phyloP scores from a whole-genome alignment of 2,797 vertebrate genomes.

The Craterocephalus amniculus region DNA sequence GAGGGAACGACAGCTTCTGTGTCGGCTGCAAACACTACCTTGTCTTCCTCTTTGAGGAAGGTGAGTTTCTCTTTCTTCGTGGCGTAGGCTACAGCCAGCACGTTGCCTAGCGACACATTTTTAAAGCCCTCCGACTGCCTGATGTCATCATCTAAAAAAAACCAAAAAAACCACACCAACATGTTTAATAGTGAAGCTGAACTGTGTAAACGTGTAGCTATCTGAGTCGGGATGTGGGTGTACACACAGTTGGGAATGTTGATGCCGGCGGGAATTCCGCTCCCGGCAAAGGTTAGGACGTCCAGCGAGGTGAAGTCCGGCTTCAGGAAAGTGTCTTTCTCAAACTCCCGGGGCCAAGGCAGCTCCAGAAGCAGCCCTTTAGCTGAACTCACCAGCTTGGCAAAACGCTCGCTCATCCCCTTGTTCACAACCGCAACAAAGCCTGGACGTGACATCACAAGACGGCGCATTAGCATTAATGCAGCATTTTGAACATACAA shows the following conservation, averaged over 20 bases:
- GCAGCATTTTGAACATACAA: too few relatives aligned
- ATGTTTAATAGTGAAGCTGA: not conserved
- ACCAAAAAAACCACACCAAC: slow-evolving; percentile 15
- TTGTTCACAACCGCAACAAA: slow-evolving; percentile 95
- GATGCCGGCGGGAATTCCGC: slow-evolving; percentile 93
- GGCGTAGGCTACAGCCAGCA: slow-evolving; percentile 89
- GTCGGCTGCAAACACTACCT: slow-evolving; percentile 73
- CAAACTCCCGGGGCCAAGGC: slow-evolving; percentile 90
- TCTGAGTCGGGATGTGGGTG: not conserved
- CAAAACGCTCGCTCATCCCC: slow-evolving; percentile 91
- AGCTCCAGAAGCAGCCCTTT: slow-evolving; percentile 89
- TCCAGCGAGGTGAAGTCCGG: slow-evolving; percentile 95
- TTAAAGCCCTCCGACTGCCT: slow-evolving; percentile 93
- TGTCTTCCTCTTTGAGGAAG: slow-evolving; percentile 90
- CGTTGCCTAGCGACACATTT: slow-evolving; percentile 92
- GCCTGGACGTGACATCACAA: slow-evolving; percentile 70
- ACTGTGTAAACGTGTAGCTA: not conserved
- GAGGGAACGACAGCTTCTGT: not conserved
- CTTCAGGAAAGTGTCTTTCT: slow-evolving; percentile 92
- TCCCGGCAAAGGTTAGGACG: slow-evolving; percentile 92
- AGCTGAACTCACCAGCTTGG: slow-evolving; percentile 86
- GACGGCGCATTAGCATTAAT: not conserved
- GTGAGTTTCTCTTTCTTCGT: slow-evolving; percentile 91
- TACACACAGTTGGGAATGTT: slow-evolving; percentile 94
- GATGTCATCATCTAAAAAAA: slow-evolving; percentile 88